These are phyloP conservation scores for Phyllostomus discolor DNA, from an alignment of 2,113 vertebrate species.

Conservation along the genomic window DNA sequence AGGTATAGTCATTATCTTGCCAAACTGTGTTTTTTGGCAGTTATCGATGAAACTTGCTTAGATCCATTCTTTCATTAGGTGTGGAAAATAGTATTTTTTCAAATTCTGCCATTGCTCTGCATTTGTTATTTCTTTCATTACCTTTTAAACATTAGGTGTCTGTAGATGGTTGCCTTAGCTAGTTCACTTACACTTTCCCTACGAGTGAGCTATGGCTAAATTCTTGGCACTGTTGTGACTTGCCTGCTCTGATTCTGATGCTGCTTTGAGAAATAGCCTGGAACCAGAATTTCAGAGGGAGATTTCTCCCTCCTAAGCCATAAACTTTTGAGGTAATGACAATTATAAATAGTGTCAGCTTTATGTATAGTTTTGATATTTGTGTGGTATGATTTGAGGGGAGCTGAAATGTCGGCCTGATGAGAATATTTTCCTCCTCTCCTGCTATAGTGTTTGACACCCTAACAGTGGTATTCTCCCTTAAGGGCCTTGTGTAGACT, in stretches of 20 bases:
- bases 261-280: conserved; percentile 26
- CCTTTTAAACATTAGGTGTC: not conserved
- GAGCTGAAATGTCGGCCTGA: not conserved
- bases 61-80: not conserved
- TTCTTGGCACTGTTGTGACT: not conserved
- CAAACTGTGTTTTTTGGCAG: not conserved
- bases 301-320: not conserved
- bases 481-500: not conserved
- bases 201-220: not conserved
- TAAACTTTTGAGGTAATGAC: not conserved
- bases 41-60: not conserved
- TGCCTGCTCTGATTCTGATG: not conserved
- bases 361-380: conserved; percentile 22
- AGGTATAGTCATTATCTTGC: not conserved
- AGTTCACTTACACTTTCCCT: not conserved
- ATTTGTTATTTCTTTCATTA: not conserved
- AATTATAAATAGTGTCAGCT: not conserved
- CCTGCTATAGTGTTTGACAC: not conserved
- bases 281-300: not conserved
- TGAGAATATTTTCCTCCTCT: not conserved
- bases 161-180: not conserved
- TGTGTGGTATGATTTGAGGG: not conserved
- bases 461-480: not conserved
- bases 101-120: not conserved
- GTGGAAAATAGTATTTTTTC: not conserved